Percentiles rank a stretch among this genome's conserved stretches.
phyloP scores from a whole-genome alignment of 1,140 invertebrate genomes.

The Ganaspis sp. region DNA sequence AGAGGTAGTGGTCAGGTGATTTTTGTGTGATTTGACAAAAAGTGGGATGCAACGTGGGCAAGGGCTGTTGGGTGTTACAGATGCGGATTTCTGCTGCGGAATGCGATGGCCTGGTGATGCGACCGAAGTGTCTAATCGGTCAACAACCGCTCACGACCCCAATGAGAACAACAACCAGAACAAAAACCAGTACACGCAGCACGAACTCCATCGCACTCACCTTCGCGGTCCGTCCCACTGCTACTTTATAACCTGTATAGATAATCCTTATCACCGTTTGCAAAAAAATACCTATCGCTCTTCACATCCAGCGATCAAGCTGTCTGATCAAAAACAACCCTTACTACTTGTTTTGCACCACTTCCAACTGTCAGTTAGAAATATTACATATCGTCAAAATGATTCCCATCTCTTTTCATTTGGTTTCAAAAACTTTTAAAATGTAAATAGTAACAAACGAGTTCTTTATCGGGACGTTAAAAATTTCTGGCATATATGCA shows the following conservation, averaged over 20 bases:
- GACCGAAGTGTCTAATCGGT: conserved; percentile 69
- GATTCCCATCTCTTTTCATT: not conserved
- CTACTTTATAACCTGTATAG: conserved; percentile 53
- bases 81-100: conserved; percentile 91
- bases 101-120: conserved; percentile 84
- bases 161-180: conserved; percentile 72
- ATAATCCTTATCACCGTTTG: conserved; percentile 50
- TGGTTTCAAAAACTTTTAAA: too few relatives aligned
- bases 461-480: too few relatives aligned
- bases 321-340: conserved; percentile 30
- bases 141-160: conserved; percentile 61
- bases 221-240: conserved; percentile 80
- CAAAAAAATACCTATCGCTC: conserved; percentile 19
- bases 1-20: conserved; percentile 17
- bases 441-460: too few relatives aligned
- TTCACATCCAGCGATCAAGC: conserved; percentile 31
- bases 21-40: not conserved
- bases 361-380: not conserved
- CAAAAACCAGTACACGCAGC: conserved; percentile 76
- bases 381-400: not conserved
- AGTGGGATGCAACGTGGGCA: conserved; percentile 63
- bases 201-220: conserved; percentile 79
- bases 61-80: conserved; percentile 82
- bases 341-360: conserved; percentile 5
- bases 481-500: too few relatives aligned